A percentile compares a stretch with the other conserved stretches of the same genome.
phyloP scores from a whole-genome alignment of 2,113 vertebrate genomes.

The Galeopterus variegatus region DNA sequence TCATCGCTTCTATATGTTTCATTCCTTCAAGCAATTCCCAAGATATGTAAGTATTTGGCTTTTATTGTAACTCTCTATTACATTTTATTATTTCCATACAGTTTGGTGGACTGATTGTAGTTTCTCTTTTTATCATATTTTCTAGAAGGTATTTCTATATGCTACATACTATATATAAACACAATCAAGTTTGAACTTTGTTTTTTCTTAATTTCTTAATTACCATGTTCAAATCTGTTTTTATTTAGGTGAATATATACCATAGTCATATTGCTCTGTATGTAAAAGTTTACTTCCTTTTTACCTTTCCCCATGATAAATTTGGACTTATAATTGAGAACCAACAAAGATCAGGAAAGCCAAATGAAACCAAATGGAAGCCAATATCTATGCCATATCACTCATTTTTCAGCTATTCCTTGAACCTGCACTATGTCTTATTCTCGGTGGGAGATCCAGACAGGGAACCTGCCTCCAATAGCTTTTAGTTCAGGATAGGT shows the following conservation, averaged over 20 bases:
- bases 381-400: neutral
- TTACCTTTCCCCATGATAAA: neutral
- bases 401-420: neutral
- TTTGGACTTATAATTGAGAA: neutral
- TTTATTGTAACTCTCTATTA: neutral
- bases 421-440: neutral
- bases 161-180: neutral
- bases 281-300: neutral
- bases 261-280: neutral
- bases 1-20: constrained; percentile 99
- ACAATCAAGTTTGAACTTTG: constrained; percentile 48
- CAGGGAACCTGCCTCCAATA: neutral
- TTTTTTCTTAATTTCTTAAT: neutral
- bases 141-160: constrained; percentile 12
- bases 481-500: neutral
- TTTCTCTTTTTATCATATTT: neutral
- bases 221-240: neutral
- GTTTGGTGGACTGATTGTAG: neutral
- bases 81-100: constrained; percentile 24
- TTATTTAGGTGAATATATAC: neutral
- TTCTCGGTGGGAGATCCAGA: neutral
- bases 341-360: neutral
- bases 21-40: constrained; percentile 99
- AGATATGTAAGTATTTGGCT: constrained; percentile 96
- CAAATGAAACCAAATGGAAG: neutral